A percentile compares a stretch with the other conserved stretches of the same genome.
Conservation (phyloP, 2,888 invertebrate genomes). For the Biston betularia region DNA sequence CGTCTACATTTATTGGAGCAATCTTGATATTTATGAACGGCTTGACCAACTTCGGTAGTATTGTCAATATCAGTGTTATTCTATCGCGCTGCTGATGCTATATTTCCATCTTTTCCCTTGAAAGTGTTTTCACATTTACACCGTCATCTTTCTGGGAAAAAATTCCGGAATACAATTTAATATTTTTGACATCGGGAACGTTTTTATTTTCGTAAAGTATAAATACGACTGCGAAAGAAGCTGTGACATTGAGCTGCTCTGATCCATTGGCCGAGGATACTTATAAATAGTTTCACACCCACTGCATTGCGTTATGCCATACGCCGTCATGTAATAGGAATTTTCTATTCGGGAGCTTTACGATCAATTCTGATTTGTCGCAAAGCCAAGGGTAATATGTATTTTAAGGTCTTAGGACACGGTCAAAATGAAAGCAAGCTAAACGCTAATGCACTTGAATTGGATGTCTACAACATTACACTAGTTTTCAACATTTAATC, state of each 20-base stretch:
- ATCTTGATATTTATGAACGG: background rate
- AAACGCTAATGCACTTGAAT: background rate
- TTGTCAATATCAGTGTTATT: background rate
- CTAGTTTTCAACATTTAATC: background rate
- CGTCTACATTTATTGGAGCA: conserved; percentile 2
- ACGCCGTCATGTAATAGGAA: conserved; percentile 66
- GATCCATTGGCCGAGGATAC: conserved; percentile 69
- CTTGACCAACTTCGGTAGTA: background rate
- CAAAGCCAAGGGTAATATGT: conserved; percentile 47
- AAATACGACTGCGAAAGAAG: conserved; percentile 63
- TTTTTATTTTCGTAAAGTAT: conserved; percentile 49
- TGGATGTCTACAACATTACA: background rate
- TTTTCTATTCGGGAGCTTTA: conserved; percentile 71
- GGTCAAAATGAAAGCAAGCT: background rate
- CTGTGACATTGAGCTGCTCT: conserved; percentile 77
- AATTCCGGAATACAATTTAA: conserved; percentile 18
- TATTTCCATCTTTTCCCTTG: background rate
- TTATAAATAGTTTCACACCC: conserved; percentile 79
- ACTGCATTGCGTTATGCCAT: conserved; percentile 60
- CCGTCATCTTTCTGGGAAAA: conserved; percentile 1
- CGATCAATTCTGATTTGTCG: conserved; percentile 55
- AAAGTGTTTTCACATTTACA: background rate
- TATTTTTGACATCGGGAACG: conserved; percentile 34
- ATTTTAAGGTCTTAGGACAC: conserved; percentile 16
- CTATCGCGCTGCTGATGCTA: background rate